Evolutionary conservation across 2,888 invertebrate genomes (phyloP).

Genomic region (Xylota segnis): DNA sequence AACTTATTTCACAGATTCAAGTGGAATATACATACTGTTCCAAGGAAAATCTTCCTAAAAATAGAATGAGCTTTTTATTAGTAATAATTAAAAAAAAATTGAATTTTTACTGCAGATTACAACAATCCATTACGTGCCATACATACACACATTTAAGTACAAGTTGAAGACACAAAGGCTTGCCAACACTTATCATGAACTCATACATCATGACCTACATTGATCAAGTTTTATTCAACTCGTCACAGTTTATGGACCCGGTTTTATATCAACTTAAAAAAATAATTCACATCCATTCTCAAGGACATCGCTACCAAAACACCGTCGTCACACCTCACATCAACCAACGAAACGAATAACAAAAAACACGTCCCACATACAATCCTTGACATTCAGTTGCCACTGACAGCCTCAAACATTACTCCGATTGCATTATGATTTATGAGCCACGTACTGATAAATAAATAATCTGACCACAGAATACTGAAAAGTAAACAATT

Average conservation of each 20-base stretch:
- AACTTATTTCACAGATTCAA: too few relatives aligned
- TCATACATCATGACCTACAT: slow-evolving; percentile 1
- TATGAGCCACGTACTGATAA: slow-evolving; percentile 18
- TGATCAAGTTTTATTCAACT: neutral
- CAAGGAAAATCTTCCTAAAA: too few relatives aligned
- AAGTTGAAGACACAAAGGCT: too few relatives aligned
- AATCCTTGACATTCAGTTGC: slow-evolving; percentile 34
- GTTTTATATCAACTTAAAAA: neutral
- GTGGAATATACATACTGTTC: too few relatives aligned
- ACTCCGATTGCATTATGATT: slow-evolving; percentile 7
- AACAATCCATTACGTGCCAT: too few relatives aligned
- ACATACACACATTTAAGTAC: too few relatives aligned
- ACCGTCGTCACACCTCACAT: neutral
- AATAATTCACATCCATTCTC: slow-evolving; percentile 7
- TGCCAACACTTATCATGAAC: neutral
- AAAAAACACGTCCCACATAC: neutral
- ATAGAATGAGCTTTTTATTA: too few relatives aligned
- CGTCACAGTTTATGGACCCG: neutral
- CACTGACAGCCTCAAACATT: neutral
- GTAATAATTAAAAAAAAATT: too few relatives aligned
- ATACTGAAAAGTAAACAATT: slow-evolving; percentile 9
- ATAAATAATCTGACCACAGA: neutral
- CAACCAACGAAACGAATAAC: neutral
- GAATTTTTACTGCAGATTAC: too few relatives aligned
- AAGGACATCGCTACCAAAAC: slow-evolving; percentile 5